Conservation (phyloP, 2,113 vertebrate species). For the Aepyceros melampus region DNA sequence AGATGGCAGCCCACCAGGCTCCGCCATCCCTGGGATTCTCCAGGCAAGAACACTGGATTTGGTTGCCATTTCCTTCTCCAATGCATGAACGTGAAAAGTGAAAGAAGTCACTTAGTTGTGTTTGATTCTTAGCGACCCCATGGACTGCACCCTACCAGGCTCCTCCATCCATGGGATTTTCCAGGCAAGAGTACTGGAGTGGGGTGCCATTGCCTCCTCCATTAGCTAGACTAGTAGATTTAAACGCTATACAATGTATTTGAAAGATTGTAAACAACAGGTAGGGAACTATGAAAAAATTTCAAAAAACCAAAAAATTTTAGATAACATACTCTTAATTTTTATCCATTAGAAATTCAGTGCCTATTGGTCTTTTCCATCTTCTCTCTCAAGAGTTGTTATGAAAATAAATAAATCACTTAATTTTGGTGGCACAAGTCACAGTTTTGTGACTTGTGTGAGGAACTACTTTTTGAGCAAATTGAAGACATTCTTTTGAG, state of each 20-base stretch:
- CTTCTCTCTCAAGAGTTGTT: background rate
- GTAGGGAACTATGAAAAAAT: background rate
- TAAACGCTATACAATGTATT: background rate
- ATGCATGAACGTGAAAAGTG: too few species aligned
- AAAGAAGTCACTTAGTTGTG: too few species aligned
- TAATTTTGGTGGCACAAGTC: background rate
- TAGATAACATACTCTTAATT: background rate
- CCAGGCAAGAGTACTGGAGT: too few species aligned
- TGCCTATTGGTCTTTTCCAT: background rate
- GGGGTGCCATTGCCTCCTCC: too few species aligned
- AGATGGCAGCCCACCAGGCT: too few species aligned
- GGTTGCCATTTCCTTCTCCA: too few species aligned
- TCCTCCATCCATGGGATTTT: too few species aligned
- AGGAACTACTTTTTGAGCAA: background rate
- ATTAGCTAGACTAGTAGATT: background rate
- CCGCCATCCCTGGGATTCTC: too few species aligned
- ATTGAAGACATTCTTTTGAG: background rate
- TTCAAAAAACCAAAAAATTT: background rate
- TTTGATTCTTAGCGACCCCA: too few species aligned
- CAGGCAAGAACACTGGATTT: too few species aligned
- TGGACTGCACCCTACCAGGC: too few species aligned
- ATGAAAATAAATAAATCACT: background rate
- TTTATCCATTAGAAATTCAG: background rate
- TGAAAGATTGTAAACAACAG: background rate
- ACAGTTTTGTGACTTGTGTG: background rate